Percentiles rank a stretch among this genome's conserved stretches.
Conservation (phyloP, 2,888 invertebrate species). For the Alloplasta piceator region DNA sequence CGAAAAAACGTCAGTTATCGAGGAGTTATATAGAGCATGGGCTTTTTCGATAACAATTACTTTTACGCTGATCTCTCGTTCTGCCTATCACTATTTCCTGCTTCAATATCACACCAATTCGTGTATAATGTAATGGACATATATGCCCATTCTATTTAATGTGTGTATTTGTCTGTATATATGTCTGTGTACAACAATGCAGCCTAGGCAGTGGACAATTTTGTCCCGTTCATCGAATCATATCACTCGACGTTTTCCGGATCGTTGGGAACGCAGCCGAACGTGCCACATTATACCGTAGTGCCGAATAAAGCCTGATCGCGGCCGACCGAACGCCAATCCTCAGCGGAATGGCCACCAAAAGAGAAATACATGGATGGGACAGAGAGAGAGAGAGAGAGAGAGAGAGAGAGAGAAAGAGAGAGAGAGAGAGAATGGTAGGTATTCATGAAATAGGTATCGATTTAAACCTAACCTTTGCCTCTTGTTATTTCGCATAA, state of each 20-base stretch:
- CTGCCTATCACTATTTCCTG: conserved; percentile 31
- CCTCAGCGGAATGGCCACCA: conserved; percentile 1
- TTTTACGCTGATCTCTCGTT: conserved; percentile 38
- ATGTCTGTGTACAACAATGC: conserved; percentile 9
- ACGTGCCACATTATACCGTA: conserved; percentile 62
- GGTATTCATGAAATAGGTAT: conserved; percentile 24
- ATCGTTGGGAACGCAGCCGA: conserved; percentile 58
- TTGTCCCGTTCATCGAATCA: conserved; percentile 64
- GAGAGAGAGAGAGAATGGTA: conserved; percentile 23
- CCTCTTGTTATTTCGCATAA: conserved; percentile 17
- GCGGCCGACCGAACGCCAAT: conserved; percentile 54
- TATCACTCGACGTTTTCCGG: conserved; percentile 64
- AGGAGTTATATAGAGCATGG: background rate
- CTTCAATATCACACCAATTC: conserved; percentile 32
- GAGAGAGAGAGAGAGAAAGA: conserved; percentile 18
- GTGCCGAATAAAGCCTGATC: conserved; percentile 61
- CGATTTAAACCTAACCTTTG: conserved; percentile 42
- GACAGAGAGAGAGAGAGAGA: conserved; percentile 19
- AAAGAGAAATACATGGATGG: no score
- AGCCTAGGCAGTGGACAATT: conserved; percentile 43
- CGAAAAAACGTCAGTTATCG: background rate
- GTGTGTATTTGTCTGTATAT: conserved; percentile 23
- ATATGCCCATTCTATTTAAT: background rate
- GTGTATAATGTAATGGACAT: conserved; percentile 1
- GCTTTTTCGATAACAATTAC: conserved; percentile 46